Evolutionary conservation across 2,797 vertebrate species (phyloP), one percentile per base, ranked within the genome.

Genomic region (Etheostoma nigrum): DNA sequence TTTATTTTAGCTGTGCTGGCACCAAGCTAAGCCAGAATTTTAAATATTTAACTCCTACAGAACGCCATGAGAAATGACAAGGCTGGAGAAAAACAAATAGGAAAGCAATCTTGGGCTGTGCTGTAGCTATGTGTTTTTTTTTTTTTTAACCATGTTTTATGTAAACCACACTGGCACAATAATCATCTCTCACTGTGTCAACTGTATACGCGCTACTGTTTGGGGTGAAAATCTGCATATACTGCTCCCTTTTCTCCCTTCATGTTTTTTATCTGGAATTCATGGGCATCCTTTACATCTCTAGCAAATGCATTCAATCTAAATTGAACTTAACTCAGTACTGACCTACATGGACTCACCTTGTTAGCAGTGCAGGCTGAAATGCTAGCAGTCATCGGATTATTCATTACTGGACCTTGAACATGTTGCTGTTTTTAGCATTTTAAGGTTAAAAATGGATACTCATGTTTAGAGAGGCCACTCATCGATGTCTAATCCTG

Each of bases 1-100:
- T 96, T 97, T 94, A 93, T 97, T 97, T 97, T 96, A 96, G 95
- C 96, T 97, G 95, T 61, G 94, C 93, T 96, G 94, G 96, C 96
- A 96, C 77, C 82, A 80, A 91, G 92, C 95, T 88, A 87, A 92
- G 90, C 91, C 93, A 95, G 90, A 89, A 92, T 95, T 95, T 96
- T 94, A 96, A 97, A 96, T 96, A 95, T 95, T 97, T 94, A 94
- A 95, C 95, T 96, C 96, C 94, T 94, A 94, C 92, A 81, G 92
- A 96, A 95, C 89, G 74, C 85, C 91, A 91, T 86, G 87, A 93
- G 92, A 95, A 95, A 95, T 91, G 82, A 95, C 95, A 91, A 93
- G 89, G 78, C 83, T 74, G 54, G 78, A 69, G 82, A 53, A 73
- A 86, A 90, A 79, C 75, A 85, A 90, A 80, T 21, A 76, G 76